Conservation (phyloP, 2,113 vertebrate genomes). For the Serilophus lunatus region DNA sequence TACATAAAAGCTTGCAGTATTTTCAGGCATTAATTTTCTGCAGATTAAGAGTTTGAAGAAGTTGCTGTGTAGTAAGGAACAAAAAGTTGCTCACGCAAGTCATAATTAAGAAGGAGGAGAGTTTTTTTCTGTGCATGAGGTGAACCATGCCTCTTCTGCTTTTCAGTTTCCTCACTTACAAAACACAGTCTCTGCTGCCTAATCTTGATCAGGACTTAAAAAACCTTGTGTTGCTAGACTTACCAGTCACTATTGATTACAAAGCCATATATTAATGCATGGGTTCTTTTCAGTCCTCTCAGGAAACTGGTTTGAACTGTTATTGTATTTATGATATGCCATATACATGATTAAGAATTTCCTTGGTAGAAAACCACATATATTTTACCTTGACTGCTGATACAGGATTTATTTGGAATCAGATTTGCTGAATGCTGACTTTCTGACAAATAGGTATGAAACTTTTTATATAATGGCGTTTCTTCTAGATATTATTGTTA, state of each 20-base stretch:
- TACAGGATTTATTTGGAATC: background rate
- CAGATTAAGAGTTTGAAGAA: background rate
- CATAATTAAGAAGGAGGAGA: background rate
- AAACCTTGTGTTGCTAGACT: too few relatives aligned
- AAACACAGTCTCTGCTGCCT: background rate
- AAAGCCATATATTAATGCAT: background rate
- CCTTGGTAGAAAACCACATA: background rate
- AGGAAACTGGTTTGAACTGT: background rate
- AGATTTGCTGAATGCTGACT: background rate
- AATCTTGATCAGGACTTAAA: too few relatives aligned
- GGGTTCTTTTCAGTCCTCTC: background rate
- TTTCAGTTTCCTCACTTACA: background rate
- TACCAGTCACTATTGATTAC: background rate
- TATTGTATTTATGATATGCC: background rate
- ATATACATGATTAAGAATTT: background rate
- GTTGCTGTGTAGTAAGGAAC: background rate
- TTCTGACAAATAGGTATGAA: background rate
- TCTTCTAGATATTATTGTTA: background rate
- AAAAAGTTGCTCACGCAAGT: background rate
- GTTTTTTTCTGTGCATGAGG: background rate
- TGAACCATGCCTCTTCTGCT: background rate
- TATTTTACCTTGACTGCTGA: background rate
- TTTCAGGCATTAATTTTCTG: background rate
- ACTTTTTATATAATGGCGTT: background rate
- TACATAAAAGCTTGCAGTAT: background rate